A percentile compares a stretch with the other conserved stretches of the same genome.
phyloP scores from a whole-genome alignment of 2,888 invertebrate genomes.

The Temnothorax unifasciatus region DNA sequence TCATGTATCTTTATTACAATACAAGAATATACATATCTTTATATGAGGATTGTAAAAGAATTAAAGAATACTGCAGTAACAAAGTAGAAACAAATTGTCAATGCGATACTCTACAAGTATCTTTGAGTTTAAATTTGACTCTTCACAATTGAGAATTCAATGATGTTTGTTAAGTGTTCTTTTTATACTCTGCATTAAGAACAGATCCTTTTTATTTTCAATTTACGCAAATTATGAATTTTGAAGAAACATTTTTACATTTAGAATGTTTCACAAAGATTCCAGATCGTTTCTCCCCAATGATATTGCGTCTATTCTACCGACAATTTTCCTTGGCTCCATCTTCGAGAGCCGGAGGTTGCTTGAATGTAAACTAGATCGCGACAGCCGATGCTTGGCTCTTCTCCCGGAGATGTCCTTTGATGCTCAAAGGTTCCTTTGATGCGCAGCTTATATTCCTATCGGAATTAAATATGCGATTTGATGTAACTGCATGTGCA shows the following conservation, averaged over 20 bases:
- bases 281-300: slow-evolving; percentile 41
- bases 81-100: not conserved
- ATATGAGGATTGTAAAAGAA: not conserved
- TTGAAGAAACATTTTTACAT: slow-evolving; percentile 21
- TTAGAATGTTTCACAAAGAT: slow-evolving; percentile 14
- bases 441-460: slow-evolving; percentile 51
- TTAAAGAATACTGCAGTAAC: not conserved
- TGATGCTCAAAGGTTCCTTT: slow-evolving; percentile 53
- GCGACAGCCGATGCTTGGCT: slow-evolving; percentile 55
- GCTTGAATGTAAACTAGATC: slow-evolving; percentile 54
- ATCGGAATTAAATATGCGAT: slow-evolving; percentile 59
- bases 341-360: slow-evolving; percentile 41
- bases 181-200: not conserved
- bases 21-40: not conserved
- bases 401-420: slow-evolving; percentile 51
- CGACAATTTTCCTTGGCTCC: slow-evolving; percentile 47
- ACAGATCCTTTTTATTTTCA: not conserved
- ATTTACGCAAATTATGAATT: slow-evolving; percentile 24
- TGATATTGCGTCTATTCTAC: slow-evolving; percentile 43
- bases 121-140: not conserved
- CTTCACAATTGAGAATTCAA: not conserved
- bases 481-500: slow-evolving; percentile 56
- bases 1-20: not conserved
- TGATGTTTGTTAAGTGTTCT: not conserved
- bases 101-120: not conserved